phyloP scores from a whole-genome alignment of 2,113 vertebrate genomes.

The Cepphus grylle region DNA sequence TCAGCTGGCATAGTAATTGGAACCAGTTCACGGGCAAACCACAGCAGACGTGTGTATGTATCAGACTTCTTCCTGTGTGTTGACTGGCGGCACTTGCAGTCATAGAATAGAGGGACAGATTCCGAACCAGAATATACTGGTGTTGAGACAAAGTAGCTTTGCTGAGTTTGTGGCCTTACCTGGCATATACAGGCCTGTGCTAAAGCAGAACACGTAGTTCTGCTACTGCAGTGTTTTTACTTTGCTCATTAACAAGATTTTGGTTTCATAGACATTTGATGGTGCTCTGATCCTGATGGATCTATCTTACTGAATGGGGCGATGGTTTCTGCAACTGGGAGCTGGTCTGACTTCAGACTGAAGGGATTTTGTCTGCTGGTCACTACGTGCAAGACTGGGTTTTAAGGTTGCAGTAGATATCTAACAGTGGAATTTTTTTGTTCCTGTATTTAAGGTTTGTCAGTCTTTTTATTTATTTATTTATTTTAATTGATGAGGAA shows the following conservation, averaged over 20 bases:
- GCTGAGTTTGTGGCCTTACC: background rate
- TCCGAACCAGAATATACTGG: background rate
- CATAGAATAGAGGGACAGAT: background rate
- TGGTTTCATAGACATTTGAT: background rate
- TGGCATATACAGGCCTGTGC: background rate
- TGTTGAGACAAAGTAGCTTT: background rate
- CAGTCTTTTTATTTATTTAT: background rate
- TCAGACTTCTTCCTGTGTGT: background rate
- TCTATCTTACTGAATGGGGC: background rate
- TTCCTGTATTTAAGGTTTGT: background rate
- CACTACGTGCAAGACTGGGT: fast-evolving
- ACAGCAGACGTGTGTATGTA: background rate
- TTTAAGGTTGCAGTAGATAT: background rate
- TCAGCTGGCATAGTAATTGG: slow-evolving; percentile 10
- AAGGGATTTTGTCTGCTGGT: background rate
- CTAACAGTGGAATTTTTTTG: background rate
- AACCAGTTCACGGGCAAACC: slow-evolving; percentile 59
- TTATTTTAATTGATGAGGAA: background rate
- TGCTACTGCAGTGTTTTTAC: background rate
- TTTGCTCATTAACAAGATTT: background rate
- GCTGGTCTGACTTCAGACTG: background rate
- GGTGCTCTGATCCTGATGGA: background rate
- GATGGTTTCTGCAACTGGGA: background rate
- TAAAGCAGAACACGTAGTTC: background rate
- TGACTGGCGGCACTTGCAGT: background rate